phyloP scores from a whole-genome alignment of 2,888 invertebrate genomes.

The Epinotia nisella region DNA sequence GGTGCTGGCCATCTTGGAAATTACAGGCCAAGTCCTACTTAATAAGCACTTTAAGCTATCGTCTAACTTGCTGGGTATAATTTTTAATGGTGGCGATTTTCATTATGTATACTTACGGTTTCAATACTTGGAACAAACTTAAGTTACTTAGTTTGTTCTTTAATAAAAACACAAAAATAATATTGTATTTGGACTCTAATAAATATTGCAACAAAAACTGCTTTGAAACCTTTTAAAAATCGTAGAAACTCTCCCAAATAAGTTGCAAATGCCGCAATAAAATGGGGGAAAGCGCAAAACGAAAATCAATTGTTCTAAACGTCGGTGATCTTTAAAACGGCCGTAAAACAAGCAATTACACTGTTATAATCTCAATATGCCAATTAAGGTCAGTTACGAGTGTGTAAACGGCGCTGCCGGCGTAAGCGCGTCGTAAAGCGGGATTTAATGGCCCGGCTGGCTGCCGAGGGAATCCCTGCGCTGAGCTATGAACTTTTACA shows the following conservation, averaged over 20 bases:
- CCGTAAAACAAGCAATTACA: conserved; percentile 70
- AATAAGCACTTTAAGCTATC: conserved; percentile 33
- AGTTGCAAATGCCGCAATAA: background rate
- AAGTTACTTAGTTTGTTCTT: background rate
- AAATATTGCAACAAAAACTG: too few species aligned
- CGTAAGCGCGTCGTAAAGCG: conserved; percentile 75
- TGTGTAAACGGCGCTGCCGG: conserved; percentile 66
- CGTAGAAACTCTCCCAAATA: background rate
- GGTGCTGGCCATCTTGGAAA: conserved; percentile 25
- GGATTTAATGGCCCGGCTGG: conserved; percentile 73
- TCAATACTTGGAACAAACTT: background rate
- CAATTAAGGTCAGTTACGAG: conserved; percentile 79
- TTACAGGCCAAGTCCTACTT: conserved; percentile 27
- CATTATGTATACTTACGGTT: background rate
- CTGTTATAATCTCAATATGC: conserved; percentile 76
- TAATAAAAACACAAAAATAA: background rate
- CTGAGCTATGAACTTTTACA: conserved; percentile 45
- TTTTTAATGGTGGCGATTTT: conserved; percentile 20
- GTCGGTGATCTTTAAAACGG: conserved; percentile 59
- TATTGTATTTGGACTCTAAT: too few species aligned
- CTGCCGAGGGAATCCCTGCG: conserved; percentile 67
- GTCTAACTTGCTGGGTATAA: background rate
- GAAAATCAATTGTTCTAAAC: conserved; percentile 58
- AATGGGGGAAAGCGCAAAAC: conserved; percentile 45
- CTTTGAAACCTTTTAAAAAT: too few species aligned